Evolutionary conservation across 1,140 invertebrate genomes (phyloP), one percentile per base, ranked within the genome.

Genomic region (Lordiphosa stackelbergi): DNA sequence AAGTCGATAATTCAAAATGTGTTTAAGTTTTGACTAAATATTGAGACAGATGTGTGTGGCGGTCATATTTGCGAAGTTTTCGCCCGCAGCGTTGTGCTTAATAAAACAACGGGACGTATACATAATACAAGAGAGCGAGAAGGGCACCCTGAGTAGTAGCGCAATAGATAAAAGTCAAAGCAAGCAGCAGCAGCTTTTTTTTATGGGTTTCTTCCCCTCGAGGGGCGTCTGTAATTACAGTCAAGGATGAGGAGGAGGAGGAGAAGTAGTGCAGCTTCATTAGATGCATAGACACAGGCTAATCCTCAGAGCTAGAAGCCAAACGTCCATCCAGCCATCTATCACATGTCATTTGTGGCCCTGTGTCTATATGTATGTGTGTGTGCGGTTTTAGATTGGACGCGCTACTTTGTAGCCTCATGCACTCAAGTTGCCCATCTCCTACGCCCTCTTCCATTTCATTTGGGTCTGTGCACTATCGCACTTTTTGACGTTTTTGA

Each of bases 401-500:
- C 34, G 43, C 51, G 46, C 61, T 37, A 65, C 52, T 55, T 65
- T 36, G 35, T 24, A 24, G 22, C 22, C 41, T 66, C 9, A 43
- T 45, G 16, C 34, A 48, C 60, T 45, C 11, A 66, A 49, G 54
- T 34, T 38, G 40, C 19, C 42, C 49, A 22, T 42, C 12, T 34
- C 34, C 31, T 11, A n/a, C 38, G 16, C 38, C 46, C 5, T 37
- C 10, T 35, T n/a, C 37, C 38, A 47, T 19, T 42, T 68, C 28
- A 53, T 66, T 66, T 54, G 46, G 53, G 22, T 5, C 22, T 24
- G 22, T 24, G 22, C 22, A 24, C 22, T 24, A 24, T 24, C 72
- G 66, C 45, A 71, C 45, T 55, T 66, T 74, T 74, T 74, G 75
- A 79, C 71, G 74, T 69, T 74, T 79, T 68, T 75, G 77, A 79